Evolutionary conservation across 2,888 invertebrate genomes (phyloP), one percentile per base, ranked within the genome.

Genomic region (Pseudoips prasinana): DNA sequence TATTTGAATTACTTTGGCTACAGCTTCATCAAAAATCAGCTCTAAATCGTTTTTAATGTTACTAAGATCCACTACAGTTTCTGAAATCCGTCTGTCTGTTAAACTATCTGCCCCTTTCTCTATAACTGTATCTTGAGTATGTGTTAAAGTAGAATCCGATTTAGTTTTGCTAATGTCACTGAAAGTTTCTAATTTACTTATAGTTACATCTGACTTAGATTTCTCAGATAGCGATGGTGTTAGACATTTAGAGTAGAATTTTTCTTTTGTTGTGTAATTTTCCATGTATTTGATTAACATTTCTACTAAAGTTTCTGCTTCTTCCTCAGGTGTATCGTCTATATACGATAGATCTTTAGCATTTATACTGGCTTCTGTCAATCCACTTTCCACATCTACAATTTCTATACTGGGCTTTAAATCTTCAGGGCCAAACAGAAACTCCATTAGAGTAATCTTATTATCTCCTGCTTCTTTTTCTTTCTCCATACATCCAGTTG

Each of bases 391-490:
- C 0, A 66, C 54, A 42, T 79, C 59, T 22, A 70, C 70, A 1
- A 78, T 67, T 58, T 82, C 78, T 50, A 82, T 75, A 1, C 70
- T 46, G 1, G 83, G 85, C 34, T 69, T 77, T 6, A 53, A 67
- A 39, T 80, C 83, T 22, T 84, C 84, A 3, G 75, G 70, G 1
- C 87, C 87, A 26, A 90, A 86, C 2, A 90, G 56, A 17, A 88
- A 89, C 32, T 89, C 89, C 84, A 89, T 87, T 0, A 89, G 53
- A 0, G 89, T 89, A 8, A 88, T 87, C 54, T 88, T 89, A 37
- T 73, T 86, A 9, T 87, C 85, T 24, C 78, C 43, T 1, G 46
- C 33, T 6, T 67, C 67, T 7, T 71, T 73, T 1, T 79, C 72
- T 22, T 73, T 72, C 17, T 85, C 81, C 65, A 84, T 81, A 54